These are phyloP conservation scores for Holacanthus passer DNA, from an alignment of 2,113 vertebrate species.

Conservation along the genomic window DNA sequence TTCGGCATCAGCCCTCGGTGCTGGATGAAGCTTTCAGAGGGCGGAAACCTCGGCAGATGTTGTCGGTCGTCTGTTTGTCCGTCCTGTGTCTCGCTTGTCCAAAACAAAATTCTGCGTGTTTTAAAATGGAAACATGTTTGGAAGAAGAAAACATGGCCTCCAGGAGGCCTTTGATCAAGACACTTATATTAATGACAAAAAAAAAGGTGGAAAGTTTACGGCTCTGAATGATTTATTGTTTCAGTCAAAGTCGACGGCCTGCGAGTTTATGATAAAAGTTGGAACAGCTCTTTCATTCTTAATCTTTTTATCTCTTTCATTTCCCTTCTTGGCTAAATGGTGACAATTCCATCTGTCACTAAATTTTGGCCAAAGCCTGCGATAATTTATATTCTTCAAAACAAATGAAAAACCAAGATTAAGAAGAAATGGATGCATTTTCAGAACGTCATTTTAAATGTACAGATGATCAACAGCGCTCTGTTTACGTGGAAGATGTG, in stretches of 20 bases:
- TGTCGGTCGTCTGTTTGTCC: background rate
- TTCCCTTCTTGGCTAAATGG: constrained; percentile 34
- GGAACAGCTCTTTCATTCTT: constrained; percentile 17
- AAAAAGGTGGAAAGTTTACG: background rate
- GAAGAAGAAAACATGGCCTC: background rate
- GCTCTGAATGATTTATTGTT: constrained; percentile 9
- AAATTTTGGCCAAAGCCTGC: constrained; percentile 27
- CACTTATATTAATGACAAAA: background rate
- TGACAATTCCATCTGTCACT: constrained; percentile 44
- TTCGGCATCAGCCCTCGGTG: background rate
- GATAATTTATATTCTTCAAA: background rate
- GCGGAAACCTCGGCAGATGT: constrained; percentile 11
- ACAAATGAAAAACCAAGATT: background rate
- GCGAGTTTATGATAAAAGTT: constrained; percentile 3
- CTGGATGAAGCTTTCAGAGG: constrained; percentile 27
- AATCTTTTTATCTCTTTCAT: constrained; percentile 41
- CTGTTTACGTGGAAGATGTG: background rate
- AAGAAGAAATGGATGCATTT: background rate
- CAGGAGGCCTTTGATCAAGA: background rate
- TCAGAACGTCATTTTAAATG: background rate
- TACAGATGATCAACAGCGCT: background rate
- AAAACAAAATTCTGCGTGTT: background rate
- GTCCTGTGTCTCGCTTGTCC: background rate
- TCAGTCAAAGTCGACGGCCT: constrained; percentile 18
- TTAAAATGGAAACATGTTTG: background rate